Percentiles rank a stretch among this genome's conserved stretches.
phyloP scores from a whole-genome alignment of 2,113 vertebrate species.

The Glaucomys volans region DNA sequence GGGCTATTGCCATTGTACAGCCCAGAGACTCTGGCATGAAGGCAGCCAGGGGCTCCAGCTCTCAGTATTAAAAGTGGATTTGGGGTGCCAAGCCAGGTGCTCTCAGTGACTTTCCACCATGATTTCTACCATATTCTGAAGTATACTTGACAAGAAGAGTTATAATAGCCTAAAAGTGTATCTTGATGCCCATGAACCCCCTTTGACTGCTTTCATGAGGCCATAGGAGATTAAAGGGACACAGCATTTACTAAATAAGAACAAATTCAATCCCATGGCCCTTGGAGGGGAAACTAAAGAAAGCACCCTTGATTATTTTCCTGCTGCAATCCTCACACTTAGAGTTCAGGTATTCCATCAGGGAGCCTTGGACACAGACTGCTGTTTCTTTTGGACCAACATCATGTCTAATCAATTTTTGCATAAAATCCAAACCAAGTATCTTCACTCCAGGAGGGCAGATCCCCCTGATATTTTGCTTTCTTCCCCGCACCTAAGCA shows the following conservation, averaged over 20 bases:
- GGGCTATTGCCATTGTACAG: neutral
- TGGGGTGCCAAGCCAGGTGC: neutral
- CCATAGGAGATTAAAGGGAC: neutral
- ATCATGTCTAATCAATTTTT: neutral
- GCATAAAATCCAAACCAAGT: neutral
- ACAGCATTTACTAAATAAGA: neutral
- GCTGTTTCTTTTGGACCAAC: neutral
- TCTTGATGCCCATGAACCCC: neutral
- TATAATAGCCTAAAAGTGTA: neutral
- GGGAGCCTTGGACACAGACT: neutral
- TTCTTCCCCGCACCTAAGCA: neutral
- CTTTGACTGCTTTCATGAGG: neutral
- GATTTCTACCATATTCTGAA: neutral
- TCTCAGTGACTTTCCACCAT: neutral
- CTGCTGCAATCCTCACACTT: neutral
- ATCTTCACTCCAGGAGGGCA: neutral
- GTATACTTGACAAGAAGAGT: neutral
- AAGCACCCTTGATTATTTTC: neutral
- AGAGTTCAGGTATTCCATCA: neutral
- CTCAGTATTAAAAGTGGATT: neutral
- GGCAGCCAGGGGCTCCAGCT: neutral
- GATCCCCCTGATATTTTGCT: neutral
- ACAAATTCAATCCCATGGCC: neutral
- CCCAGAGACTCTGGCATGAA: neutral
- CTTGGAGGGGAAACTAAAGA: neutral